Conservation (phyloP, 2,113 vertebrate species). For the Hassar affinis region DNA sequence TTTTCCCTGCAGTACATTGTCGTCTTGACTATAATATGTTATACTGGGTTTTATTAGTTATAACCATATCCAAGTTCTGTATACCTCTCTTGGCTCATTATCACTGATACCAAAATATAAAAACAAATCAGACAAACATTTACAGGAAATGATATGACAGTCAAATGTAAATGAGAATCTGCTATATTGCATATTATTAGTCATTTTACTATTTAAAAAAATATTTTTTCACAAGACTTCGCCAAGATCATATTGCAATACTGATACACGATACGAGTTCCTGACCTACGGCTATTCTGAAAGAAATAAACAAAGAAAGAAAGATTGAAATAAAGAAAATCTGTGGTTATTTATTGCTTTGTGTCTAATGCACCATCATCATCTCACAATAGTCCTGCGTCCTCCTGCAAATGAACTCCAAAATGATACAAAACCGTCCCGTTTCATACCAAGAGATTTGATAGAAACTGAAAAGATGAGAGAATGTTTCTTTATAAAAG, state of each 20-base stretch:
- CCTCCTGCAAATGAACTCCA: neutral
- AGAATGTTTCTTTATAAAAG: constrained; percentile 19
- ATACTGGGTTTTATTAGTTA: neutral
- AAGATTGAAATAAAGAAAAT: neutral
- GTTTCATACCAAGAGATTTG: constrained; percentile 13
- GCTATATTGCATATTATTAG: neutral
- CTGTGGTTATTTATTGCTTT: neutral
- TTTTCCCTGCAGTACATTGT: neutral
- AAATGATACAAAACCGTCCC: constrained; percentile 6
- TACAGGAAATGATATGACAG: neutral
- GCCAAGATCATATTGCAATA: too few relatives aligned
- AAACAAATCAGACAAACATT: neutral
- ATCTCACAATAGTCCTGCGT: neutral
- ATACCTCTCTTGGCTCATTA: neutral
- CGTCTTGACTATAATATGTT: neutral
- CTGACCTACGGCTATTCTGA: neutral
- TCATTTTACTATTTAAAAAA: too few relatives aligned
- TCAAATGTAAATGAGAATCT: neutral
- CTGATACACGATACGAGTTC: neutral
- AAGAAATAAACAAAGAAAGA: neutral
- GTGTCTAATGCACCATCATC: neutral
- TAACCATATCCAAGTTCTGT: neutral
- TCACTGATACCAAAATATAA: neutral
- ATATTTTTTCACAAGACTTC: too few relatives aligned
- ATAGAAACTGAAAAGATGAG: constrained; percentile 18